Evolutionary conservation across 1,140 invertebrate species (phyloP).

Genomic region (Caerostris darwini): DNA sequence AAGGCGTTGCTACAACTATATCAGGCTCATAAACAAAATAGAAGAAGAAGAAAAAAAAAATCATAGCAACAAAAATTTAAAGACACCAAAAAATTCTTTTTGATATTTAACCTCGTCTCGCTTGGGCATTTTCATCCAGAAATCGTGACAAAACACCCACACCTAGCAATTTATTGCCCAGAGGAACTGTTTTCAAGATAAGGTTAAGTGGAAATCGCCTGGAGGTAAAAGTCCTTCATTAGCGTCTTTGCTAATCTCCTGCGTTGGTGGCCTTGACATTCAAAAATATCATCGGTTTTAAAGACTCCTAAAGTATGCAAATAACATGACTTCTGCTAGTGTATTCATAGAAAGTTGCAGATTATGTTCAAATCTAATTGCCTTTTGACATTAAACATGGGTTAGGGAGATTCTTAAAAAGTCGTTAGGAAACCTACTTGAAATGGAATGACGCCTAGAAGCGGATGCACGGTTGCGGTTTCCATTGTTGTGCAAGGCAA

Average conservation of each 20-base stretch:
- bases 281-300: background rate
- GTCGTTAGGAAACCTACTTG: background rate
- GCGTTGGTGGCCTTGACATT: constrained; percentile 21
- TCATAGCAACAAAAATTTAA: background rate
- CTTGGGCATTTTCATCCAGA: background rate
- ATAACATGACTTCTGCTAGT: background rate
- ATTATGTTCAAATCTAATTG: background rate
- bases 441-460: background rate
- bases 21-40: background rate
- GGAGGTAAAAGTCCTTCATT: constrained; percentile 14
- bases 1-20: background rate
- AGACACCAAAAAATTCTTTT: background rate
- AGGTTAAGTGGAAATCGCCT: constrained; percentile 5
- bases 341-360: background rate
- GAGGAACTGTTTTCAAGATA: background rate
- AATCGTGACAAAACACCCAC: constrained; percentile 1
- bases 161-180: constrained; percentile 23
- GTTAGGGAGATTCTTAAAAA: background rate
- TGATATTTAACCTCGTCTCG: background rate
- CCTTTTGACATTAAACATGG: background rate
- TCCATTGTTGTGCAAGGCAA: background rate
- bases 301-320: background rate
- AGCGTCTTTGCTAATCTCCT: background rate
- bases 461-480: background rate
- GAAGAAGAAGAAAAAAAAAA: too few species aligned